Percentiles rank a stretch among this genome's conserved stretches.
These are phyloP conservation scores for Pluvialis apricaria DNA, from an alignment of 2,113 vertebrate genomes.

Conservation along the genomic window DNA sequence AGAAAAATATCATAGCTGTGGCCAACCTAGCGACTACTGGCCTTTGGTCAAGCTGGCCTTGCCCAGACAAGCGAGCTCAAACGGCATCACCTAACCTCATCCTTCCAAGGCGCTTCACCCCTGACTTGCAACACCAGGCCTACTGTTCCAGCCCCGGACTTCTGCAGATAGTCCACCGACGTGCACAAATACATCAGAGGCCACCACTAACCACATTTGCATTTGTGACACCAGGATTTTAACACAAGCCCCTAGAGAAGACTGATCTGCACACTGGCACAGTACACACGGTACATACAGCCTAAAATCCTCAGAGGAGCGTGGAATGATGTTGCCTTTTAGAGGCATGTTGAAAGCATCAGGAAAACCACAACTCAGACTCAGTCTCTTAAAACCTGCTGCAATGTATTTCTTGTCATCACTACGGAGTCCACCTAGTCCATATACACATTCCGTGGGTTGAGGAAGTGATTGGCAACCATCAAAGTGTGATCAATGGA, in stretches of 20 bases:
- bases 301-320: neutral
- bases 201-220: neutral
- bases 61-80: neutral
- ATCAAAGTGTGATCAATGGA: neutral
- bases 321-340: neutral
- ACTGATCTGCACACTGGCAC: too few species aligned
- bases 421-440: neutral
- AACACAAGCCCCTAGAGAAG: neutral
- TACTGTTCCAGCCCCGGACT: neutral
- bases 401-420: neutral
- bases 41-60: neutral
- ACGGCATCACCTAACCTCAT: neutral
- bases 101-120: neutral
- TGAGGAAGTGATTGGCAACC: neutral
- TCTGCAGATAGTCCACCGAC: neutral
- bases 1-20: neutral
- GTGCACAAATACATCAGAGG: neutral
- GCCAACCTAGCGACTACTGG: neutral
- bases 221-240: neutral
- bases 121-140: neutral
- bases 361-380: neutral
- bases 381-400: neutral
- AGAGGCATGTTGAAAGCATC: neutral
- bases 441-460: neutral
- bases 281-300: neutral